phyloP scores from a whole-genome alignment of 2,888 invertebrate species.

The Embidobia sp. region DNA sequence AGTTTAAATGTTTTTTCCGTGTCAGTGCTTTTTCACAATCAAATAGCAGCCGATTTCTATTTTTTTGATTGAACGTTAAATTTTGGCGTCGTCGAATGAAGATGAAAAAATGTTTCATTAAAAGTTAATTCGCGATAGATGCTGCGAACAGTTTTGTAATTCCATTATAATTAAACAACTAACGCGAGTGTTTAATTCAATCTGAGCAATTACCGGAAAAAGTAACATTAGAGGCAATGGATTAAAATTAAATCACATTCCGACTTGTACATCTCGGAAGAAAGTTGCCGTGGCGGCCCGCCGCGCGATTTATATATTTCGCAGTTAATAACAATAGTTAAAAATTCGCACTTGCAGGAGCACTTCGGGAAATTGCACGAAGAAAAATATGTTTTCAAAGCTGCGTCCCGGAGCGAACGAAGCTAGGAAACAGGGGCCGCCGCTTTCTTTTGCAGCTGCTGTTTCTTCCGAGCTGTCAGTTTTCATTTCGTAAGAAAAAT shows the following conservation, averaged over 20 bases:
- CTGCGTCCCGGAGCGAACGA: not conserved
- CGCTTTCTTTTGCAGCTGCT: slow-evolving; percentile 40
- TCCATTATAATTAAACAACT: slow-evolving; percentile 26
- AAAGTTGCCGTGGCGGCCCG: slow-evolving; percentile 13
- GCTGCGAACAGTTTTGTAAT: slow-evolving; percentile 4
- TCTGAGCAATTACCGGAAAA: slow-evolving; percentile 27
- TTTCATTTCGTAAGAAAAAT: slow-evolving; percentile 49
- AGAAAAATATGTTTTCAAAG: slow-evolving; percentile 53
- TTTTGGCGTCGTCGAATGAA: not conserved
- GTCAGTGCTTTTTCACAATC: too few relatives aligned
- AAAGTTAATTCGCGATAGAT: slow-evolving; percentile 6
- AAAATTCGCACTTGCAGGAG: slow-evolving; percentile 28
- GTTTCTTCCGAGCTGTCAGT: slow-evolving; percentile 37
- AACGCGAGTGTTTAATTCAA: slow-evolving; percentile 17
- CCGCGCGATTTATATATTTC: slow-evolving; percentile 29
- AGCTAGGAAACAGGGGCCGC: slow-evolving; percentile 9
- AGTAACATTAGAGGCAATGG: slow-evolving; percentile 14
- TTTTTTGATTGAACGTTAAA: slow-evolving; percentile 5
- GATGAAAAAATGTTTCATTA: slow-evolving; percentile 4
- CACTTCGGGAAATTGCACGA: slow-evolving; percentile 39
- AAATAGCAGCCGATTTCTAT: too few relatives aligned
- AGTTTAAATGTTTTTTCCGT: too few relatives aligned
- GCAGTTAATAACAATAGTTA: slow-evolving; percentile 37
- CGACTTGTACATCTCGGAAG: slow-evolving; percentile 8
- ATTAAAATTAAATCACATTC: slow-evolving; percentile 33